Conservation (phyloP, 2,888 invertebrate genomes). For the Lepidochrysops patricia region DNA sequence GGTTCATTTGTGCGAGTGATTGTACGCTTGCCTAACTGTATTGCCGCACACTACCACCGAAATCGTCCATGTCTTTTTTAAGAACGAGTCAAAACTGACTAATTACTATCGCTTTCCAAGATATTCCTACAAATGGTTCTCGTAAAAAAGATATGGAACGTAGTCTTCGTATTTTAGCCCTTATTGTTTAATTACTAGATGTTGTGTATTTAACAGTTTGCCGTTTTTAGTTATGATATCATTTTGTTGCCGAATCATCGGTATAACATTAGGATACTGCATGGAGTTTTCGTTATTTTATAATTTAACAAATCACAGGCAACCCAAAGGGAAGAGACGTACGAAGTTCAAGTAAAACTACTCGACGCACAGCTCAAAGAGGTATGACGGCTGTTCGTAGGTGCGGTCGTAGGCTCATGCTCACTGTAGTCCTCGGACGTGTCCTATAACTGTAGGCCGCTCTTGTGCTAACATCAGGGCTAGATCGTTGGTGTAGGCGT, state of each 20-base stretch:
- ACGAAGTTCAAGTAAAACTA: conserved; percentile 91
- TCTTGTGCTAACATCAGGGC: conserved; percentile 26
- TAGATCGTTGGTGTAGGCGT: conserved; percentile 58
- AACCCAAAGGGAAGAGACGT: conserved; percentile 95
- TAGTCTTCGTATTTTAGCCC: conserved; percentile 46
- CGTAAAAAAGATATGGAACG: conserved; percentile 44
- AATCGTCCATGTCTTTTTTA: conserved; percentile 40
- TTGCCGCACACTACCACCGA: conserved; percentile 45
- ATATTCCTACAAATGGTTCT: conserved; percentile 20
- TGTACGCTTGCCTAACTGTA: conserved; percentile 66
- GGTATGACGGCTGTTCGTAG: conserved; percentile 76
- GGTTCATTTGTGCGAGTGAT: conserved; percentile 50
- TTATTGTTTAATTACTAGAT: conserved; percentile 38
- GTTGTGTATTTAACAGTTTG: conserved; percentile 33
- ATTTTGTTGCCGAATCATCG: conserved; percentile 33
- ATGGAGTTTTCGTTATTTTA: conserved; percentile 59
- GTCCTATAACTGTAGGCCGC: conserved; percentile 9
- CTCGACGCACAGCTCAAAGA: conserved; percentile 93
- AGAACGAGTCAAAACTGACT: conserved; percentile 21
- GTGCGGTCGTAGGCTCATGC: conserved; percentile 61
- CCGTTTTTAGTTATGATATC: conserved; percentile 36
- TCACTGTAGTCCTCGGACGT: conserved; percentile 41
- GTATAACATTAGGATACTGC: conserved; percentile 39
- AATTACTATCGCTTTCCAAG: neutral
- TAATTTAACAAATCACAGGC: conserved; percentile 81